Conservation (phyloP, 2,888 invertebrate genomes). For the Apamea crenata region DNA sequence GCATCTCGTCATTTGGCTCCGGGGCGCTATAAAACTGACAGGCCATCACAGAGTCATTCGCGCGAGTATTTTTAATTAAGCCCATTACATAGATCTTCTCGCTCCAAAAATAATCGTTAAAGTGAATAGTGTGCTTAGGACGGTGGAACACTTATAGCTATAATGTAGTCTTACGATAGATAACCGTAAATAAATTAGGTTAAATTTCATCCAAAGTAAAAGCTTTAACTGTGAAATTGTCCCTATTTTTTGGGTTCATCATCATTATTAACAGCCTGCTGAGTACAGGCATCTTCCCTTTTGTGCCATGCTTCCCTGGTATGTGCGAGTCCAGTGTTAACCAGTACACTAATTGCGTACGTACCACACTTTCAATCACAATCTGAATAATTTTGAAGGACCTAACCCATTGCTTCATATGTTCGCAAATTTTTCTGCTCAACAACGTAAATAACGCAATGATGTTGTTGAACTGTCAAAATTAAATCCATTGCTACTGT, state of each 20-base stretch:
- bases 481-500: too few species aligned
- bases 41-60: slow-evolving; percentile 53
- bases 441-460: too few species aligned
- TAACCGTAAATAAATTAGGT: slow-evolving; percentile 2
- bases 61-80: slow-evolving; percentile 72
- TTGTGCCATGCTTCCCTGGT: too few species aligned
- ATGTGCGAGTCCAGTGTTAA: too few species aligned
- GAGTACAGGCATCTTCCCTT: too few species aligned
- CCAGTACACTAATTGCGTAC: too few species aligned
- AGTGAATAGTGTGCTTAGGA: slow-evolving; percentile 44
- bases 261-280: too few species aligned
- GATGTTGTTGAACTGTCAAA: too few species aligned
- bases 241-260: background rate
- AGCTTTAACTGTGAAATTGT: background rate
- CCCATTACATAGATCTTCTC: slow-evolving; percentile 60
- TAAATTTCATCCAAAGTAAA: background rate
- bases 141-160: background rate
- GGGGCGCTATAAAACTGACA: slow-evolving; percentile 53
- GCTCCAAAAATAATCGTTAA: slow-evolving; percentile 63
- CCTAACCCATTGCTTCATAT: too few species aligned
- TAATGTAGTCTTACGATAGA: background rate
- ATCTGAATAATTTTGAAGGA: too few species aligned
- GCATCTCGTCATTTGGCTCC: slow-evolving; percentile 32
- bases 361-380: too few species aligned
- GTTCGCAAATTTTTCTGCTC: too few species aligned